These are phyloP conservation scores for Ophiodon elongatus DNA, from an alignment of 2,113 vertebrate species.

Conservation along the genomic window DNA sequence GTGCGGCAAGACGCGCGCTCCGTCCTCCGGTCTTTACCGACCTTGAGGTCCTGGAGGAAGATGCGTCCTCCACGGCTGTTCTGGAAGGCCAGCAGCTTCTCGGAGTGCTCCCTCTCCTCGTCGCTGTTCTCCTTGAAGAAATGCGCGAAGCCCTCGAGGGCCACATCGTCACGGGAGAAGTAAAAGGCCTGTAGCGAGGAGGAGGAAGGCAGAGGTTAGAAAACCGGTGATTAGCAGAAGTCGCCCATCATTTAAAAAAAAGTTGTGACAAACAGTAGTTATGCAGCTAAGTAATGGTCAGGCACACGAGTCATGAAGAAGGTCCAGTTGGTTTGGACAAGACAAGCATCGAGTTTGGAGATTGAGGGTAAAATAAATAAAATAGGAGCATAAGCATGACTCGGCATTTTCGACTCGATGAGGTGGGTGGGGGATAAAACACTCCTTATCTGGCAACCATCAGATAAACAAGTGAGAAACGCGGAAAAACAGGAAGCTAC, in stretches of 20 bases:
- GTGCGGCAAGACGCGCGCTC: too few species aligned
- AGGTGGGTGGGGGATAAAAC: neutral
- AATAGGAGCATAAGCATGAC: constrained; percentile 31
- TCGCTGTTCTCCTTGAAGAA: constrained; percentile 89
- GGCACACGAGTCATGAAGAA: neutral
- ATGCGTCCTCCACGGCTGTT: constrained; percentile 88
- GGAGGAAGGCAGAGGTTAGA: neutral
- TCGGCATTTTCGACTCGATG: constrained; percentile 2
- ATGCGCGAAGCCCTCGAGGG: constrained; percentile 86
- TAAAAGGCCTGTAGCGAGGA: constrained; percentile 82
- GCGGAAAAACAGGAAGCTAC: too few species aligned
- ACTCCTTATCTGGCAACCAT: neutral
- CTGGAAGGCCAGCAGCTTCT: constrained; percentile 88
- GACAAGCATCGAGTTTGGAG: neutral
- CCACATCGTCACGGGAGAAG: constrained; percentile 90
- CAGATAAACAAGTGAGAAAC: neutral
- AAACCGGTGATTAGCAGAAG: constrained; percentile 9
- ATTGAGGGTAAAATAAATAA: neutral
- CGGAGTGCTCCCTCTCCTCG: constrained; percentile 86
- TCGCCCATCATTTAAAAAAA: constrained; percentile 17
- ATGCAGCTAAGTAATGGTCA: neutral
- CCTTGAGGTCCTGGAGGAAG: constrained; percentile 88
- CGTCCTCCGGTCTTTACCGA: constrained; percentile 14
- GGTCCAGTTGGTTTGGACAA: neutral
- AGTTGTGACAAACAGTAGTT: constrained; percentile 7